These are phyloP conservation scores for Drosophila nr. perissopoda DNA, from an alignment of 2,888 invertebrate genomes.

Conservation along the genomic window DNA sequence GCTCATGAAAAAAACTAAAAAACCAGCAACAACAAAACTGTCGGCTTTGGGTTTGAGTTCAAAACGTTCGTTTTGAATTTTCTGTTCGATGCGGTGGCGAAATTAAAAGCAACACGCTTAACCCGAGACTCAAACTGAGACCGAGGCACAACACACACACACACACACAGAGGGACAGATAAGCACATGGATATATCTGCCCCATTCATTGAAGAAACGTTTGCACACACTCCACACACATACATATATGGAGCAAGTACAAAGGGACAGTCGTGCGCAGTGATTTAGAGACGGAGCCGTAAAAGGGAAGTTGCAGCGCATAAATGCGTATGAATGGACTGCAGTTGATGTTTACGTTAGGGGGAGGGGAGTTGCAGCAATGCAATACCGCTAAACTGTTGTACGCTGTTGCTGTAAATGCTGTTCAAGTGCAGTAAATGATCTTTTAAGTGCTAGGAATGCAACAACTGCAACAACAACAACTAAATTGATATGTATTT, in stretches of 20 bases:
- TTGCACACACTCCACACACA: slow-evolving; percentile 35
- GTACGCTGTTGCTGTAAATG: not conserved
- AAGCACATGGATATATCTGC: slow-evolving; percentile 44
- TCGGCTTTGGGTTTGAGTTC: slow-evolving; percentile 56
- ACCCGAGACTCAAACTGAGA: slow-evolving; percentile 47
- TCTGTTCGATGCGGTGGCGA: slow-evolving; percentile 73
- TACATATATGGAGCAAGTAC: not conserved
- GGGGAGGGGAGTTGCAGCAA: slow-evolving; percentile 10
- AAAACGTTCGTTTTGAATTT: slow-evolving; percentile 69
- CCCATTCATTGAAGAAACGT: slow-evolving; percentile 73
- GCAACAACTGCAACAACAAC: not conserved
- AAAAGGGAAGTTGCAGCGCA: slow-evolving; percentile 28
- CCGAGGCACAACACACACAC: slow-evolving; percentile 15
- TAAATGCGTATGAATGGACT: slow-evolving; percentile 18
- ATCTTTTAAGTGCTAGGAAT: slow-evolving; percentile 7
- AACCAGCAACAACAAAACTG: slow-evolving; percentile 22
- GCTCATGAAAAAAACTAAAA: not conserved
- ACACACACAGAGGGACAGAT: slow-evolving; percentile 17
- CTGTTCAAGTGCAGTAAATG: slow-evolving; percentile 6
- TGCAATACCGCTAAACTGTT: slow-evolving; percentile 14
- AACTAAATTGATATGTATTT: not conserved
- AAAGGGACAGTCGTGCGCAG: slow-evolving; percentile 52
- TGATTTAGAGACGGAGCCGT: slow-evolving; percentile 44
- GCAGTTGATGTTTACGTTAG: slow-evolving; percentile 16
- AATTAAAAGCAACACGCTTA: slow-evolving; percentile 74